Evolutionary conservation across 92 coral and sea anemone species (phyloP), one percentile per base, ranked within the genome.

Genomic region (Phenganax marumi): DNA sequence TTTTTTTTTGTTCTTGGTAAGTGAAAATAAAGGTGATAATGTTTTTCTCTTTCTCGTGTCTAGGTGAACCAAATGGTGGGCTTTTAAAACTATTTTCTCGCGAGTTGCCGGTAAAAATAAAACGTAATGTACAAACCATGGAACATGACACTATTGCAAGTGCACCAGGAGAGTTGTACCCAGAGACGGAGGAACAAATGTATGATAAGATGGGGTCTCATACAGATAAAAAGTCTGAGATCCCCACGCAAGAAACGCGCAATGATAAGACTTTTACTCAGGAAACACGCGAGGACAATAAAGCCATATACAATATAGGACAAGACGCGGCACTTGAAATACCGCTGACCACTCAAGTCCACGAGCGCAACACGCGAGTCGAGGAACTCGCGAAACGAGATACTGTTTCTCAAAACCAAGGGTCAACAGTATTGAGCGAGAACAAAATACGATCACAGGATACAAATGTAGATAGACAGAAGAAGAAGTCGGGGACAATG

Each of bases 141-240:
- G 17, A 76, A 47, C 11, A 8, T 61, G 83, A 63, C 53, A 16
- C 81, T 12, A 23, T 43, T 50, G 66, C 68, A 13, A 58, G 26
- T 21, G 63, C 33, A 11, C 83, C 83, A 12, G 83, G 83, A 8
- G 47, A 78, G 61, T 78, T 78, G 68, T 78, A 25, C 73, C 83
- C 83, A 58, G 83, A 78, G 73, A 62, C 83, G 11, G 83, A 51
- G 83, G 83, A 78, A 50, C 83, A 60, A 17, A 61, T 72, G 2
- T 78, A 73, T 5, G 83, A 78, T 78, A 78, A 78, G 53, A 53
- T 78, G 13, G 48, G 60, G 73, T 60, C 71, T 21, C 70, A 77
- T 77, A 78, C 46, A 43, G 70, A 78, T 39, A 11, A 47, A 8
- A 78, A 78, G 26, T 78, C 83, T 21, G 50, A 60, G 68, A 78